Evolutionary conservation across 2,113 vertebrate genomes (phyloP).

Genomic region (Oenanthe melanoleuca): DNA sequence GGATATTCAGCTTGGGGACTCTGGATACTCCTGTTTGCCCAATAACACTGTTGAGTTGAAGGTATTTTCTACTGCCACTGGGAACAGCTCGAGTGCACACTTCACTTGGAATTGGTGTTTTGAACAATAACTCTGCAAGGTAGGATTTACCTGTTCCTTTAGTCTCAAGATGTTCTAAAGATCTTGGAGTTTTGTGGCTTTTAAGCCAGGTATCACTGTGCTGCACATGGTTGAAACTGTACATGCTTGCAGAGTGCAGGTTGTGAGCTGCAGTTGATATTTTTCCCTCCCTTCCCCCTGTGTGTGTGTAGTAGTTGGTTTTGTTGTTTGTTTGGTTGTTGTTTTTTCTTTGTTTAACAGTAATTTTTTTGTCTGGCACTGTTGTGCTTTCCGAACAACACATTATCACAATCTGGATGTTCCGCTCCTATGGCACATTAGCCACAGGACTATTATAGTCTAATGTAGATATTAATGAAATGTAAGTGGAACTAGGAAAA

Average conservation of each 20-base stretch:
- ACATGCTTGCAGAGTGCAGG: not conserved
- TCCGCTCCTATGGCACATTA: not conserved
- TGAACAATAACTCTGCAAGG: not conserved
- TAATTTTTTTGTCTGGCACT: not conserved
- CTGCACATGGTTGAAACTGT: fast-evolving
- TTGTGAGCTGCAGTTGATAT: not conserved
- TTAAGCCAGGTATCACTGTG: not conserved
- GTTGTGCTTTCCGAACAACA: not conserved
- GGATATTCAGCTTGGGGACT: not conserved
- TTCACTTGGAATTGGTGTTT: not conserved
- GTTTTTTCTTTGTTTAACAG: not conserved
- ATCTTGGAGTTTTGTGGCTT: not conserved
- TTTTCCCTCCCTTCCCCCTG: not conserved
- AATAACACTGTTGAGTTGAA: not conserved
- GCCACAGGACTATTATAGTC: not conserved
- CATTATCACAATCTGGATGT: too few relatives aligned
- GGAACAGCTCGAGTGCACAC: not conserved
- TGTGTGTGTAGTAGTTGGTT: not conserved
- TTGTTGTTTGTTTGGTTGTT: not conserved
- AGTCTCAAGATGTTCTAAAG: not conserved
- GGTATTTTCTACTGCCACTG: not conserved
- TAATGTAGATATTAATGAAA: not conserved
- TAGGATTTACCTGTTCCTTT: not conserved
- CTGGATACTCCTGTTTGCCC: not conserved
- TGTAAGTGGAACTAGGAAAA: not conserved